Conservation (phyloP, 2,888 invertebrate genomes). For the Sarcophaga carnaria region DNA sequence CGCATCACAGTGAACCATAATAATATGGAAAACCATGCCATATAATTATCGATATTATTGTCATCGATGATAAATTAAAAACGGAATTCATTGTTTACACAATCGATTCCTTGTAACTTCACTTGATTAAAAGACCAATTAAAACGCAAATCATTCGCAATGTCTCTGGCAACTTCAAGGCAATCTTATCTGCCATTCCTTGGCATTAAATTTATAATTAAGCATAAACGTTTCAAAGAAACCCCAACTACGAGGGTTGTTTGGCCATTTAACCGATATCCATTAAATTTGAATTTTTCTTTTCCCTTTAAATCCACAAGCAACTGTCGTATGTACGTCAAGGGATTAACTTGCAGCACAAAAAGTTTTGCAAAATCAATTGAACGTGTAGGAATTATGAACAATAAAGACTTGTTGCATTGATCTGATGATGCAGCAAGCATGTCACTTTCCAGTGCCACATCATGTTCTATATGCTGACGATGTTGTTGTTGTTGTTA, state of each 20-base stretch:
- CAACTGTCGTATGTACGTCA: not conserved
- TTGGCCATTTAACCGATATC: too few relatives aligned
- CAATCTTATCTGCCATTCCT: not conserved
- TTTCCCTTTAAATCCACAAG: not conserved
- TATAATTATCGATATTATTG: not conserved
- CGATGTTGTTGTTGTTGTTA: not conserved
- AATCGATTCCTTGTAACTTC: not conserved
- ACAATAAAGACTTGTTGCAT: conserved; percentile 54
- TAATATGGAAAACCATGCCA: not conserved
- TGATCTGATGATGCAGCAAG: not conserved
- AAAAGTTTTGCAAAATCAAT: conserved; percentile 5
- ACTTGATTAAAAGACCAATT: not conserved
- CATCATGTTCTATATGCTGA: not conserved
- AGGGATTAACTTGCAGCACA: too few relatives aligned
- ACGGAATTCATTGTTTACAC: not conserved
- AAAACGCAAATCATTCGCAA: not conserved
- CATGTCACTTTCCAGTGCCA: conserved; percentile 23
- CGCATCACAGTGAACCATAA: not conserved
- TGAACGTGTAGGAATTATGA: conserved; percentile 31
- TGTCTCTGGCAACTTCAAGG: not conserved
- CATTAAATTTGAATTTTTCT: conserved; percentile 6
- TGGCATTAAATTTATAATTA: not conserved
- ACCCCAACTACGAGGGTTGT: too few relatives aligned
- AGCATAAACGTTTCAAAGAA: not conserved
- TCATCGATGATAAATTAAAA: conserved; percentile 21